Percentiles rank a stretch among this genome's conserved stretches.
Conservation (phyloP, 2,888 invertebrate genomes). For the Himalopsyche kuldschensis region DNA sequence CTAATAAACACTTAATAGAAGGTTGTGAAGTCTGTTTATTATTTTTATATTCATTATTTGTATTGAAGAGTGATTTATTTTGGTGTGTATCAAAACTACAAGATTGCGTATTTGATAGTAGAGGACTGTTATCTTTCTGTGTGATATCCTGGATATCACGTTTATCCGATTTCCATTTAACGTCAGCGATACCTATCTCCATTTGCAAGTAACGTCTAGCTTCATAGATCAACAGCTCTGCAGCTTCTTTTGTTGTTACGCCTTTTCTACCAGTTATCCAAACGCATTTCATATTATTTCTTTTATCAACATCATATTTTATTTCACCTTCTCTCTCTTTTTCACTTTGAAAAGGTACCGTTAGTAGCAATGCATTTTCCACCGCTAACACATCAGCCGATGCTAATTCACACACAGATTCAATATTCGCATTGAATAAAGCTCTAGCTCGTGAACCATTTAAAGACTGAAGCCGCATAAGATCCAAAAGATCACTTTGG, state of each 20-base stretch:
- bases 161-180: conserved; percentile 61
- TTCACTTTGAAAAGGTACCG: conserved; percentile 83
- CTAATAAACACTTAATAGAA: background rate
- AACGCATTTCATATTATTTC: conserved; percentile 70
- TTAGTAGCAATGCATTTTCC: conserved; percentile 75
- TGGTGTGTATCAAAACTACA: background rate
- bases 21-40: background rate
- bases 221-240: conserved; percentile 73
- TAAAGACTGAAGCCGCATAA: conserved; percentile 81
- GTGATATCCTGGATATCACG: background rate
- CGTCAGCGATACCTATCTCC: conserved; percentile 72
- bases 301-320: conserved; percentile 63
- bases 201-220: conserved; percentile 72
- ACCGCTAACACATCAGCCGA: conserved; percentile 68
- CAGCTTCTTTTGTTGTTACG: conserved; percentile 80
- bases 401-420: conserved; percentile 77
- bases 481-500: conserved; percentile 86
- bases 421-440: conserved; percentile 79
- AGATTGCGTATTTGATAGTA: background rate
- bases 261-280: conserved; percentile 82
- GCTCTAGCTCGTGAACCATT: conserved; percentile 84
- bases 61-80: background rate
- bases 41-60: no score
- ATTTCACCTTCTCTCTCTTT: conserved; percentile 74
- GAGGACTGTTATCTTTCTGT: background rate